These are phyloP conservation scores for Spermophilus dauricus DNA, from an alignment of 2,113 vertebrate species.

Conservation along the genomic window DNA sequence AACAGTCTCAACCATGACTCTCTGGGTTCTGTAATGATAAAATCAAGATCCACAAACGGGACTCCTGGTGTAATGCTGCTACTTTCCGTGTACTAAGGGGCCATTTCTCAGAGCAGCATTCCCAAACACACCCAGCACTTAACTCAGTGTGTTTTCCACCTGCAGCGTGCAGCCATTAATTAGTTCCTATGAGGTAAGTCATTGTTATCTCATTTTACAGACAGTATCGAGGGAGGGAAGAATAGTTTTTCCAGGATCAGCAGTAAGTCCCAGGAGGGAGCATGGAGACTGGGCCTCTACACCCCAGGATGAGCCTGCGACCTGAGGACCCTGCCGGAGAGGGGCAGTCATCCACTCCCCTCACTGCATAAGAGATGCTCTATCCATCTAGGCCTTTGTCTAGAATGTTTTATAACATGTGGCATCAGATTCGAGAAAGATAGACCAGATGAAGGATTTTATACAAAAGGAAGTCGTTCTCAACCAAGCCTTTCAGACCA, in stretches of 20 bases:
- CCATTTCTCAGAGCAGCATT: not conserved
- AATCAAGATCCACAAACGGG: not conserved
- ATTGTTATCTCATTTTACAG: conserved; percentile 50
- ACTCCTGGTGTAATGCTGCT: not conserved
- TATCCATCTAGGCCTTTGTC: not conserved
- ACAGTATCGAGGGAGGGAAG: not conserved
- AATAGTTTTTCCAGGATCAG: not conserved
- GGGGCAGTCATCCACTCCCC: fast-evolving
- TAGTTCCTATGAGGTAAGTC: conserved; percentile 68
- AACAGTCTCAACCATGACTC: not conserved
- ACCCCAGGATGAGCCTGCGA: not conserved
- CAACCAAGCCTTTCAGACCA: not conserved
- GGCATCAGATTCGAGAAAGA: not conserved
- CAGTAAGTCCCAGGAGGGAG: not conserved
- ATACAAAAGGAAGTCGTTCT: not conserved
- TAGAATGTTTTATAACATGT: not conserved
- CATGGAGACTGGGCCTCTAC: not conserved
- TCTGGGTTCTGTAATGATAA: not conserved
- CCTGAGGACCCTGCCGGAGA: fast-evolving
- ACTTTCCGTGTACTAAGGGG: not conserved
- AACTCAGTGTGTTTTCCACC: not conserved
- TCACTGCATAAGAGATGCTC: not conserved
- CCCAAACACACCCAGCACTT: conserved; percentile 62
- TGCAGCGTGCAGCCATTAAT: conserved; percentile 65
- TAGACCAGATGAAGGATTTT: not conserved